Percentiles rank a stretch among this genome's conserved stretches.
These are phyloP conservation scores for Pollenia amentaria DNA, from an alignment of 2,888 invertebrate species.

Conservation along the genomic window DNA sequence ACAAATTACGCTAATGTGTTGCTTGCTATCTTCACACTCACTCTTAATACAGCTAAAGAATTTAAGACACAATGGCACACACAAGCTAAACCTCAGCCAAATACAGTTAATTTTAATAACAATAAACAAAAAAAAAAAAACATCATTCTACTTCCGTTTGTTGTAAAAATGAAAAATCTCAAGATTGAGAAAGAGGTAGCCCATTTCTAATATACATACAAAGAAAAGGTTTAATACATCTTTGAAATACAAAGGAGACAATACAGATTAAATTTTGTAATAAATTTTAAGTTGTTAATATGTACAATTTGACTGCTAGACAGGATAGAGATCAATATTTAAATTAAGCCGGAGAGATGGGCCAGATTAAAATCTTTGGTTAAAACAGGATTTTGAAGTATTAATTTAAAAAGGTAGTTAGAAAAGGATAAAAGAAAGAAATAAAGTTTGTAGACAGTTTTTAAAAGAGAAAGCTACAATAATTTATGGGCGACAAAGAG, in stretches of 20 bases:
- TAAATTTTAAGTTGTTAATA: neutral
- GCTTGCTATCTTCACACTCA: slow-evolving; percentile 44
- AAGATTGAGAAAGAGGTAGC: slow-evolving; percentile 29
- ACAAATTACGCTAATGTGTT: slow-evolving; percentile 65
- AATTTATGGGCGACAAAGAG: too few species aligned
- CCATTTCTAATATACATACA: slow-evolving; percentile 3
- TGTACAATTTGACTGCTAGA: slow-evolving; percentile 5
- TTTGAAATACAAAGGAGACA: slow-evolving; percentile 23
- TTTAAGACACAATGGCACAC: slow-evolving; percentile 9
- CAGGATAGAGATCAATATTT: slow-evolving; percentile 24
- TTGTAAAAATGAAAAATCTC: slow-evolving; percentile 12
- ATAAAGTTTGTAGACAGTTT: neutral
- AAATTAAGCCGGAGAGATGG: neutral
- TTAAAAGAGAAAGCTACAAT: too few species aligned
- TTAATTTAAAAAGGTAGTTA: neutral
- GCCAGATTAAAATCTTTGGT: neutral
- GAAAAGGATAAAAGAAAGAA: neutral
- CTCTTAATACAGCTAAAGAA: slow-evolving; percentile 47
- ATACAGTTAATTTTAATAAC: slow-evolving; percentile 56
- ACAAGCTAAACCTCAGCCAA: slow-evolving; percentile 22
- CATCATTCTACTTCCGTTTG: slow-evolving; percentile 65
- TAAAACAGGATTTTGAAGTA: neutral
- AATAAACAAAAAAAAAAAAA: slow-evolving; percentile 31
- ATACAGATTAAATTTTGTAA: neutral
- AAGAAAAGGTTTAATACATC: slow-evolving; percentile 36